A percentile compares a stretch with the other conserved stretches of the same genome.
Evolutionary conservation across 2,797 vertebrate genomes (phyloP).

Genomic region (Cyprinella venusta): DNA sequence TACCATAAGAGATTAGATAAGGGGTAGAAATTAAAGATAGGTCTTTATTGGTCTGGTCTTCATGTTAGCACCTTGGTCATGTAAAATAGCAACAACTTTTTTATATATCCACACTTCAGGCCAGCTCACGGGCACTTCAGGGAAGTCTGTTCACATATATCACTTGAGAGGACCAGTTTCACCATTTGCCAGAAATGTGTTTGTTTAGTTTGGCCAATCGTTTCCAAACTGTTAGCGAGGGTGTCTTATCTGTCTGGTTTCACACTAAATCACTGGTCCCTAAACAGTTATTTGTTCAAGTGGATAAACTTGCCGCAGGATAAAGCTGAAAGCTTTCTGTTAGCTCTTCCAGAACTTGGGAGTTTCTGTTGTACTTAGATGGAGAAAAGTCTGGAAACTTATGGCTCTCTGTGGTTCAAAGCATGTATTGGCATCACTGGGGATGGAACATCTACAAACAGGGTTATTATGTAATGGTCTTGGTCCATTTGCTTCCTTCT

Average conservation of each 20-base stretch:
- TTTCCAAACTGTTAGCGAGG: slow-evolving; percentile 48
- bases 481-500: slow-evolving; percentile 33
- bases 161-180: slow-evolving; percentile 28
- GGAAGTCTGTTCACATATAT: slow-evolving; percentile 42
- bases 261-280: slow-evolving; percentile 52
- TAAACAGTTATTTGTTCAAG: slow-evolving; percentile 48
- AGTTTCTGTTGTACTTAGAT: slow-evolving; percentile 44
- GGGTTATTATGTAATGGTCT: slow-evolving; percentile 46
- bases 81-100: slow-evolving; percentile 11
- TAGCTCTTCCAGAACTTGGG: slow-evolving; percentile 6
- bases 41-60: not conserved
- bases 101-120: slow-evolving; percentile 37
- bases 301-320: slow-evolving; percentile 46
- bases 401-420: slow-evolving; percentile 48
- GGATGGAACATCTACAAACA: slow-evolving; percentile 47
- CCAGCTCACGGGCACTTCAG: slow-evolving; percentile 5
- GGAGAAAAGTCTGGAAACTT: slow-evolving; percentile 49
- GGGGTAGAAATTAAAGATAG: not conserved
- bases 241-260: slow-evolving; percentile 55
- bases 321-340: slow-evolving; percentile 36
- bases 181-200: slow-evolving; percentile 49
- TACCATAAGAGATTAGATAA: not conserved
- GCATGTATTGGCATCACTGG: slow-evolving; percentile 48
- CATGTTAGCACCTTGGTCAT: slow-evolving; percentile 25
- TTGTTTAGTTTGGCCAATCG: slow-evolving; percentile 52